phyloP scores from a whole-genome alignment of 2,888 invertebrate genomes.

The Tridacna crocea region DNA sequence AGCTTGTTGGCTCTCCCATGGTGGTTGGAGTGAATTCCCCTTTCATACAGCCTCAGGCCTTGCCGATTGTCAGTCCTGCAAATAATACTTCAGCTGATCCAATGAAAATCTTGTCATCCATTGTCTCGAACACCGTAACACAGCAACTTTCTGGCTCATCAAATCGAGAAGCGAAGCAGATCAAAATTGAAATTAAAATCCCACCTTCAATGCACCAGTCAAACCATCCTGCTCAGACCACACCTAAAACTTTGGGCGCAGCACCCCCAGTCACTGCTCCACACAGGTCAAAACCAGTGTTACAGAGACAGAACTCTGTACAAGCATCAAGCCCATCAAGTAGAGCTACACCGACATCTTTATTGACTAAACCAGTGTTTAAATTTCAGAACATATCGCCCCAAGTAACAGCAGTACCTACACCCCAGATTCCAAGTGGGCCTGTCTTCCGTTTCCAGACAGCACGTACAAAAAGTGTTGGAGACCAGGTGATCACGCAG shows the following conservation, averaged over 20 bases:
- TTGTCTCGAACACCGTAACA: constrained; percentile 53
- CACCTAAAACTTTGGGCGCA: neutral
- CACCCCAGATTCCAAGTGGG: constrained; percentile 8
- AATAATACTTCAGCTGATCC: constrained; percentile 31
- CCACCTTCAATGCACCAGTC: constrained; percentile 37
- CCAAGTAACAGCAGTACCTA: neutral
- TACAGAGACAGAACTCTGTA: constrained; percentile 47
- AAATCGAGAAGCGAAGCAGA: constrained; percentile 68
- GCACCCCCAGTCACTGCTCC: neutral
- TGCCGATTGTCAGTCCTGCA: neutral
- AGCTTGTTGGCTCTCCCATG: constrained; percentile 21
- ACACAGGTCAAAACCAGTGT: constrained; percentile 19
- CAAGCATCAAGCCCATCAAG: constrained; percentile 25
- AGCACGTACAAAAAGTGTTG: constrained; percentile 34
- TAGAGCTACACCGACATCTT: neutral
- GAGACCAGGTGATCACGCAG: constrained; percentile 32
- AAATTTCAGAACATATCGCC: constrained; percentile 33
- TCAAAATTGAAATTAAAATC: constrained; percentile 75
- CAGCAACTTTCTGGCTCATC: constrained; percentile 27
- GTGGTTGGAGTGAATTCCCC: constrained; percentile 17
- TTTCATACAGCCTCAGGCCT: constrained; percentile 3
- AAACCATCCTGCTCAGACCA: neutral
- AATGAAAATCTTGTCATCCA: constrained; percentile 49
- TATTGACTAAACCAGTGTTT: constrained; percentile 36
- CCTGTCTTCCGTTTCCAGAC: constrained; percentile 47